Base-by-base conservation (phyloP, 2,888 invertebrate species). In the Sarcophaga carnaria region DNA sequence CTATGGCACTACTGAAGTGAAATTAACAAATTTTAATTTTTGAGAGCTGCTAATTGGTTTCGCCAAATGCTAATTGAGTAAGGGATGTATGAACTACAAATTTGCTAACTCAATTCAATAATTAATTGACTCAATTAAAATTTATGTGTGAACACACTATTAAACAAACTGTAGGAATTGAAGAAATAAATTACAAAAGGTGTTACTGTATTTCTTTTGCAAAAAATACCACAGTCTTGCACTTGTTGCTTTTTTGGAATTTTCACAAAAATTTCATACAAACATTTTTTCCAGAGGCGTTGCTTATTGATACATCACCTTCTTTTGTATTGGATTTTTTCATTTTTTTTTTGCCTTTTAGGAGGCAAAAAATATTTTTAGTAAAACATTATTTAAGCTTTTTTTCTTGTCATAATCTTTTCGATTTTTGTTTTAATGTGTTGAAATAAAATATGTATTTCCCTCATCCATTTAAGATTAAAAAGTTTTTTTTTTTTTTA, bases 381-480 rank as follows among this genome's bases (percentile, higher is more conserved):
- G 37, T 37, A 37, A 37, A 37, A 8, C 37, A 66, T 67, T 71
- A 66, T 77, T 76, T 54, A 37, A 70, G 27, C 37, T 11, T 76
- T 80, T 80, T 80, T 10, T 47, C 59, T 63, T 64, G 22, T 77
- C 75, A 63, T 80, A 84, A 37, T 37, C 6, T 6, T 37, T 37
- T 22, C 22, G 8, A 1, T 37, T 37, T 37, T 37, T 37, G 72
- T 49, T 71, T 66, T 75, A 84, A 84, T 75, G 84, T 87, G 84
- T 87, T 87, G 84, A 87, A 75, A 78, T 87, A 71, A 87, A 87
- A 84, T 79, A n/a, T n/a, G n/a, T n/a, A 84, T 84, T 81, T 79
- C 37, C 37, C 8, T 8, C 37, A 8, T 37, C 8, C 37, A 66
- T 83, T 78, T 49, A 10, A 83, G 72, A 67, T 67, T 83, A 78